Base-by-base conservation (phyloP, 2,888 invertebrate genomes). In the Drosophila histrio region DNA sequence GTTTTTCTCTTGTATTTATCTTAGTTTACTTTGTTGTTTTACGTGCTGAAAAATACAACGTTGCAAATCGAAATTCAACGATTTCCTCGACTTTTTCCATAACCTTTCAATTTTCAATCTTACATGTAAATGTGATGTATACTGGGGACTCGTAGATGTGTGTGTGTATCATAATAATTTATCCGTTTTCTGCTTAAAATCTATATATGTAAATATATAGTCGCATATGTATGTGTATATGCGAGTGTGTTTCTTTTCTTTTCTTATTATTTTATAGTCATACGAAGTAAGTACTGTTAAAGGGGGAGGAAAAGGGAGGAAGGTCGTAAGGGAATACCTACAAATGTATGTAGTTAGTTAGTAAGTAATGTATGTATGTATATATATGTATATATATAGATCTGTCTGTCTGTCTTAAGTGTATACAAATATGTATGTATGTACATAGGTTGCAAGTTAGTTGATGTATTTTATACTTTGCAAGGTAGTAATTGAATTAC, bases 401-500 rank as follows among this genome's bases (percentile, higher is more conserved):
- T 44, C 22, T 53, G 13, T 54, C 41, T 50, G 34, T 61, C 52
- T 38, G 32, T 53, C 28, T 59, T 58, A 70, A 30, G 44, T 49
- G 44, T 65, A 63, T 77, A 65, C 54, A 59, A 65, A 66, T 74
- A 59, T 64, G 50, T 70, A 63, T 61, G 47, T 61, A 66, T 66
- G 52, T 61, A 63, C 69, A 63, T 58, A 57, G 44, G 32, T 64
- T 67, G 58, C 62, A 75, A 72, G 49, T 65, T 69, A 77, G 66
- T 66, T 77, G 32, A 63, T 84, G 84, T 80, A 83, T 79, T 86
- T 70, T 63, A 76, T 72, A 79, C 78, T 67, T 83, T 86, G 86
- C 83, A 82, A 82, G 83, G 75, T 84, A 73, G 75, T 84, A 73
- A 79, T 84, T 88, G 84, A 77, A 77, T 77, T 85, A 79, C 81